Conservation (phyloP, 2,113 vertebrate genomes). For the Oreochromis niloticus region DNA sequence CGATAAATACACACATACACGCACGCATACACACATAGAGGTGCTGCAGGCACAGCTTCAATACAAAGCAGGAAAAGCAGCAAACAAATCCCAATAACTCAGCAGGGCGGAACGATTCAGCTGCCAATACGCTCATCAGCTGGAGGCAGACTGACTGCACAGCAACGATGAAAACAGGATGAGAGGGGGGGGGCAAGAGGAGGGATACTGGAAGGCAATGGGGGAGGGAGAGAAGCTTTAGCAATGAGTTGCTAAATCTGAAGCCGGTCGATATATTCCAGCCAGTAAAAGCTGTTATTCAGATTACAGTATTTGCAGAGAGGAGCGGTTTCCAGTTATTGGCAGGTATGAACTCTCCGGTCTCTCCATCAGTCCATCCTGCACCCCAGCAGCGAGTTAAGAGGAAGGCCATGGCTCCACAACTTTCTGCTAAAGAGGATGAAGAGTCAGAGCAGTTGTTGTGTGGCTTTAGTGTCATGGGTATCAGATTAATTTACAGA, state of each 20-base stretch:
- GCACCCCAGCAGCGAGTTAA: background rate
- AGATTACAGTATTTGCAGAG: conserved; percentile 26
- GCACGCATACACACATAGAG: background rate
- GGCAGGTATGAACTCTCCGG: conserved; percentile 8
- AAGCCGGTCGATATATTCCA: conserved; percentile 43
- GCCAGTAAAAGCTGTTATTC: conserved; percentile 52
- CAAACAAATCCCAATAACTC: conserved; percentile 57
- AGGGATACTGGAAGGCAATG: background rate
- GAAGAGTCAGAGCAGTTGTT: background rate
- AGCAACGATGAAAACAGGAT: background rate
- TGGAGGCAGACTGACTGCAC: conserved; percentile 37
- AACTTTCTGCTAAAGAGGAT: conserved; percentile 20
- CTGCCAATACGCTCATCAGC: conserved; percentile 62
- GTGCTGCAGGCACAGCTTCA: conserved; percentile 7
- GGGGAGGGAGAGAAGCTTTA: conserved; percentile 22
- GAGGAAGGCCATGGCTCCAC: background rate
- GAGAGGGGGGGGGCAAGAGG: background rate
- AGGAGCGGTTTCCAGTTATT: conserved; percentile 6
- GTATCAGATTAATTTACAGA: conserved; percentile 49
- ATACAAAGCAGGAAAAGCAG: conserved; percentile 9
- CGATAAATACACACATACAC: background rate
- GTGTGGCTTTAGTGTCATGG: background rate
- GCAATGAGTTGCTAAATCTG: conserved; percentile 57
- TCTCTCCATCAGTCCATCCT: background rate
- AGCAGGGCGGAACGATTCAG: conserved; percentile 59